Percentiles rank a stretch among this genome's conserved stretches.
These are phyloP conservation scores for Dendrolimus houi DNA, from an alignment of 2,888 invertebrate genomes.

Conservation along the genomic window DNA sequence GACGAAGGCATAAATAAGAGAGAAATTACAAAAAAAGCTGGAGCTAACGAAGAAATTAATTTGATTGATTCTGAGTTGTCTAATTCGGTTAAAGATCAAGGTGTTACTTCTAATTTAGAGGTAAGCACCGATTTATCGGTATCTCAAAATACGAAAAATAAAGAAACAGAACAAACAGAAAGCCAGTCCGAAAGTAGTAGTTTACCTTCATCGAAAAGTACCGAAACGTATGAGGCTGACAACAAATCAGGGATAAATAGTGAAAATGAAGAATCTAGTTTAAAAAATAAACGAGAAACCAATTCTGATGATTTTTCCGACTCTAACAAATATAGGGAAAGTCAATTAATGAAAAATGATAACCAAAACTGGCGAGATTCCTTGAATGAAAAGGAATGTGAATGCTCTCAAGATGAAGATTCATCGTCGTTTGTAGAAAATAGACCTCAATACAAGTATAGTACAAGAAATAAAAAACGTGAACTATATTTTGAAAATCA, in stretches of 20 bases:
- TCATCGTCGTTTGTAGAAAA: constrained; percentile 34
- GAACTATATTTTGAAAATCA: constrained; percentile 29
- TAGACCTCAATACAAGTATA: constrained; percentile 23
- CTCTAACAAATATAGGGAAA: constrained; percentile 21
- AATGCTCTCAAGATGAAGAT: constrained; percentile 33
- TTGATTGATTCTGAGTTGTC: constrained; percentile 42
- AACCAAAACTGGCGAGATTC: constrained; percentile 26
- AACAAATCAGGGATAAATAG: constrained; percentile 28
- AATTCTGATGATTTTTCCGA: constrained; percentile 27
- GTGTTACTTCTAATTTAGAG: constrained; percentile 28
- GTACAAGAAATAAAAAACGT: constrained; percentile 35
- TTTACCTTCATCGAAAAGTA: constrained; percentile 25
- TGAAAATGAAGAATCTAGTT: constrained; percentile 17
- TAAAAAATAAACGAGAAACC: constrained; percentile 52
- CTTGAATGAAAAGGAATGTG: constrained; percentile 26
- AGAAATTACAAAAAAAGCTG: constrained; percentile 65
- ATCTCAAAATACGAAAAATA: constrained; percentile 22
- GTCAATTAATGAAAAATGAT: constrained; percentile 23
- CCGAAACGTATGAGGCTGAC: constrained; percentile 23
- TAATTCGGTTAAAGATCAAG: constrained; percentile 49
- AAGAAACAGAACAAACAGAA: constrained; percentile 30
- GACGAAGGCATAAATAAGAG: constrained; percentile 43
- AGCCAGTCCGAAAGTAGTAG: constrained; percentile 26
- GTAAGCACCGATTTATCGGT: constrained; percentile 28
- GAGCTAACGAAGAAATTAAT: constrained; percentile 50